Evolutionary conservation across 2,888 invertebrate genomes (phyloP).

Genomic region (Myopa testacea): DNA sequence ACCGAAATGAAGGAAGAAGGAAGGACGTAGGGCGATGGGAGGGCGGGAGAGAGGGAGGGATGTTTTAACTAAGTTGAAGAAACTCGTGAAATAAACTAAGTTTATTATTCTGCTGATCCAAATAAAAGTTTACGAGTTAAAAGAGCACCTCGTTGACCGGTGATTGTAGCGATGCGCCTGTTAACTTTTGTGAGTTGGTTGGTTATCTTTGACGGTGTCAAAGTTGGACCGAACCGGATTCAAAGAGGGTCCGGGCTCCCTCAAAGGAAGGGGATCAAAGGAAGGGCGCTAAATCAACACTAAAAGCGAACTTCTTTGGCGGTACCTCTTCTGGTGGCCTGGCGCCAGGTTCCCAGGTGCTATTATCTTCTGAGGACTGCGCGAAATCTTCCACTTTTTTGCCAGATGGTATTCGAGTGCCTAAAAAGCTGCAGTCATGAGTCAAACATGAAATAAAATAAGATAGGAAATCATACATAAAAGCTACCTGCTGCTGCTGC

Average conservation of each 20-base stretch:
- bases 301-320: too few relatives aligned
- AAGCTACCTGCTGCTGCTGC: neutral
- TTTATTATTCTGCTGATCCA: slow-evolving; percentile 23
- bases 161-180: too few relatives aligned
- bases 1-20: too few relatives aligned
- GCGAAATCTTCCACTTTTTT: slow-evolving; percentile 13
- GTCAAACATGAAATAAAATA: slow-evolving; percentile 10
- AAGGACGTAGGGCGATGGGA: neutral
- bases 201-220: too few relatives aligned
- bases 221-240: too few relatives aligned
- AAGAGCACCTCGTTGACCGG: slow-evolving; percentile 14
- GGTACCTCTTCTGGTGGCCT: too few relatives aligned
- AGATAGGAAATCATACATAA: neutral
- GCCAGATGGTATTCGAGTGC: slow-evolving; percentile 1
- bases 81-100: neutral
- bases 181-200: too few relatives aligned
- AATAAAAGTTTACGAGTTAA: slow-evolving; percentile 21
- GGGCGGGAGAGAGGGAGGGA: neutral
- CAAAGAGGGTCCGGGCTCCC: too few relatives aligned
- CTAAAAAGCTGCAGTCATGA: slow-evolving; percentile 26
- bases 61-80: too few relatives aligned
- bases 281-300: too few relatives aligned
- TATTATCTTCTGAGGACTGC: slow-evolving; percentile 6
- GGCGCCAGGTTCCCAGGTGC: too few relatives aligned
- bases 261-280: too few relatives aligned